phyloP scores from a whole-genome alignment of 2,113 vertebrate genomes.

The Antennarius striatus region DNA sequence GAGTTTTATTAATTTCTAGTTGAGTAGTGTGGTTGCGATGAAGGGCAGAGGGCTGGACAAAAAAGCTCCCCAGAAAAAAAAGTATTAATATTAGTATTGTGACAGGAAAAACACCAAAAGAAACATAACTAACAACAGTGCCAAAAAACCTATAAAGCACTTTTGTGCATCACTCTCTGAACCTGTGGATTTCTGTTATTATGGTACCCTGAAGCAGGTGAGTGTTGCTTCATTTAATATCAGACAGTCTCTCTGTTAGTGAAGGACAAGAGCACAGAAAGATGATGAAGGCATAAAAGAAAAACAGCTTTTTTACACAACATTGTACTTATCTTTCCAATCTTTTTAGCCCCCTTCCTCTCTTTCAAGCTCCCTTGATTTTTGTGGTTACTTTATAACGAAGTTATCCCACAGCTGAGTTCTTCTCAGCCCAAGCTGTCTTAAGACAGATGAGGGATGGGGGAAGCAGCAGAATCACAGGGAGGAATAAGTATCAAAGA shows the following conservation, averaged over 20 bases:
- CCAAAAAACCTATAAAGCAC: conserved; percentile 19
- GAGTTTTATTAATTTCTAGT: too few species aligned
- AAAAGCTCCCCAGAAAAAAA: too few species aligned
- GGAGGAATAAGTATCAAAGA: conserved; percentile 53
- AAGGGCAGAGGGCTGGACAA: too few species aligned
- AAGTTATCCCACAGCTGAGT: conserved; percentile 63
- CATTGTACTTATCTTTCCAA: conserved; percentile 44
- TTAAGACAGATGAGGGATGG: conserved; percentile 50
- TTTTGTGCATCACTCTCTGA: conserved; percentile 11
- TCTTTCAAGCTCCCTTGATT: conserved; percentile 57
- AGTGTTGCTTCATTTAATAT: conserved; percentile 42
- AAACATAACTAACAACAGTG: conserved; percentile 2
- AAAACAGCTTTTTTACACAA: conserved; percentile 55
- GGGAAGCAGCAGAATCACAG: conserved; percentile 48
- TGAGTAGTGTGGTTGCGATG: too few species aligned
- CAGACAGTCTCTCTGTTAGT: conserved; percentile 56
- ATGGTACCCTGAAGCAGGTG: conserved; percentile 34
- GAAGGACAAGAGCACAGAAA: conserved; percentile 51
- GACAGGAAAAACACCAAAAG: not conserved
- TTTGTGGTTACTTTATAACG: conserved; percentile 60
- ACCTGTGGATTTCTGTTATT: conserved; percentile 23
- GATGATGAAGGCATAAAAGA: conserved; percentile 57
- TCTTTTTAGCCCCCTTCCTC: conserved; percentile 8
- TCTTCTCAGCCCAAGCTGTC: conserved; percentile 45
- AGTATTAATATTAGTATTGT: too few species aligned